phyloP scores from a whole-genome alignment of 2,888 invertebrate genomes.

The Mechanitis mazaeus region DNA sequence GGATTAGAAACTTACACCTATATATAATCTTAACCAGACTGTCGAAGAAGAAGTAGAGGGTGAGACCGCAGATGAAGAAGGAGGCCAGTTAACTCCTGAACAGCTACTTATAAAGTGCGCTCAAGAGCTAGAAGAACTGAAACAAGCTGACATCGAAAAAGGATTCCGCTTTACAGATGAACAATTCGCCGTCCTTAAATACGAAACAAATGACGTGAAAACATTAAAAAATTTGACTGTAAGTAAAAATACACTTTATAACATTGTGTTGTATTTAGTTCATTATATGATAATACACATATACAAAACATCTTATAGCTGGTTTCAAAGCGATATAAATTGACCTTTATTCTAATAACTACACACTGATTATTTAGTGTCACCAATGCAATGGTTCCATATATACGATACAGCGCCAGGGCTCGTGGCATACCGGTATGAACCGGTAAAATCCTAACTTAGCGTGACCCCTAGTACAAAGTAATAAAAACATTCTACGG shows the following conservation, averaged over 20 bases:
- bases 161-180: conserved; percentile 77
- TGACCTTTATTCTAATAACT: conserved; percentile 2
- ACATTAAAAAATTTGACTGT: conserved; percentile 77
- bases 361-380: neutral
- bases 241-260: conserved; percentile 30
- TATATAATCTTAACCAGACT: conserved; percentile 54
- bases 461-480: conserved; percentile 37
- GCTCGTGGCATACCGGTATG: conserved; percentile 49
- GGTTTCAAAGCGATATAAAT: neutral
- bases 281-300: too few species aligned
- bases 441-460: conserved; percentile 38
- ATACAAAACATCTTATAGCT: neutral
- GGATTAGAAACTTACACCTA: conserved; percentile 30
- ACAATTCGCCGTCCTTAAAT: conserved; percentile 77
- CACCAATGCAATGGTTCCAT: neutral
- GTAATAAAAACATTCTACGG: conserved; percentile 18
- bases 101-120: conserved; percentile 54
- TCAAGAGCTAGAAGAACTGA: conserved; percentile 55
- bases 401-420: conserved; percentile 28
- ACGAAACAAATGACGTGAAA: conserved; percentile 79
- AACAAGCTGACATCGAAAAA: conserved; percentile 65
- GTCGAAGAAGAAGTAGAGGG: conserved; percentile 62
- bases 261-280: neutral
- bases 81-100: conserved; percentile 61
- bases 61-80: conserved; percentile 50